Conservation (phyloP, 1,140 invertebrate genomes). For the Leptopilina clavipes region DNA sequence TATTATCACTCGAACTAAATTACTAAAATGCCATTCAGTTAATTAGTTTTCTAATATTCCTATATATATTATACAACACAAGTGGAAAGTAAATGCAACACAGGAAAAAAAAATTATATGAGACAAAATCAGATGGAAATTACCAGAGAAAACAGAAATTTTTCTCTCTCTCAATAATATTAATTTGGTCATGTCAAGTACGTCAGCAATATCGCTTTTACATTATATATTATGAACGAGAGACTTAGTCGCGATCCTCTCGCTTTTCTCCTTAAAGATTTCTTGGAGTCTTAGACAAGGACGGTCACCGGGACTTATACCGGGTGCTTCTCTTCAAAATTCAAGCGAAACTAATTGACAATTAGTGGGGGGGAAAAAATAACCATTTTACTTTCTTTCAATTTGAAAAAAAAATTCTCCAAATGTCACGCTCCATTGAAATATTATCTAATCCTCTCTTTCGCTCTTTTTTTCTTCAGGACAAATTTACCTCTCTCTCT, state of each 20-base stretch:
- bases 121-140: no score
- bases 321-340: constrained; percentile 39
- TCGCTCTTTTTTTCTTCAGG: no score
- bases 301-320: constrained; percentile 39
- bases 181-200: no score
- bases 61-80: neutral
- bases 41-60: no score
- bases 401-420: neutral
- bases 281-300: constrained; percentile 43
- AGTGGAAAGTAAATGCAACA: neutral
- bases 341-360: neutral
- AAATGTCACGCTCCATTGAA: no score
- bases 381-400: neutral
- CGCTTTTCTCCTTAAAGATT: constrained; percentile 47
- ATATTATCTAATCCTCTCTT: neutral
- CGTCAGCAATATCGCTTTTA: neutral
- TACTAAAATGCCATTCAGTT: no score
- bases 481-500: no score
- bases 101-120: neutral
- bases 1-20: no score
- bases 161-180: no score
- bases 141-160: no score
- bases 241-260: constrained; percentile 20
- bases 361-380: neutral
- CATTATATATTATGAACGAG: neutral